These are phyloP conservation scores for Linnaemya tessellans DNA, from an alignment of 2,888 invertebrate species.

Conservation along the genomic window DNA sequence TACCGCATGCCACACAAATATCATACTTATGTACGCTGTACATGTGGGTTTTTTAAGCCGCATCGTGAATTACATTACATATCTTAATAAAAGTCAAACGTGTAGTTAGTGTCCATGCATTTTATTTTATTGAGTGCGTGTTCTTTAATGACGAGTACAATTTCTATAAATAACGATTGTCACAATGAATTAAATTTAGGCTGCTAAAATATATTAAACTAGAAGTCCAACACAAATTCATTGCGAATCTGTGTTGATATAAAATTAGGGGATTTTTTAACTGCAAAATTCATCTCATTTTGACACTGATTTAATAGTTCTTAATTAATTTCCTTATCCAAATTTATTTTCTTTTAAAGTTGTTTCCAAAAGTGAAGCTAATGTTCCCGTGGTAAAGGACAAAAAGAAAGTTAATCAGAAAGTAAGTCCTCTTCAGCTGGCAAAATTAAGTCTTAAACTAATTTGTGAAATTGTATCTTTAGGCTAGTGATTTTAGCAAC, in stretches of 20 bases:
- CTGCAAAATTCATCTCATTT: too few relatives aligned
- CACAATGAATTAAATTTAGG: background rate
- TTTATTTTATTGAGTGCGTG: constrained; percentile 40
- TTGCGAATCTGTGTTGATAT: too few relatives aligned
- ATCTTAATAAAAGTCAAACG: constrained; percentile 8
- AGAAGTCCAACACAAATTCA: too few relatives aligned
- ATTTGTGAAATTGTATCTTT: constrained; percentile 74
- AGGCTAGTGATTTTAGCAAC: constrained; percentile 94
- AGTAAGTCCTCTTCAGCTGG: constrained; percentile 81
- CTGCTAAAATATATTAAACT: too few relatives aligned
- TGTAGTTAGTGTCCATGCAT: constrained; percentile 27
- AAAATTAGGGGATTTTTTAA: too few relatives aligned
- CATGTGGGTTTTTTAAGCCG: background rate
- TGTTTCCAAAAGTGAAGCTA: constrained; percentile 75
- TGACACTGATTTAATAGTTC: background rate
- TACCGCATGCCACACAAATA: background rate
- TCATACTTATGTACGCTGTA: background rate
- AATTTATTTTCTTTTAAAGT: constrained; percentile 69
- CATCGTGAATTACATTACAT: background rate
- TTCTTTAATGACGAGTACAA: constrained; percentile 4
- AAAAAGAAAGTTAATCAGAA: constrained; percentile 85
- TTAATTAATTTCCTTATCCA: background rate
- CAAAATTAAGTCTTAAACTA: background rate
- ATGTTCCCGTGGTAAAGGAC: constrained; percentile 84
- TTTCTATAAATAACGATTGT: constrained; percentile 37